A percentile compares a stretch with the other conserved stretches of the same genome.
These are phyloP conservation scores for Valencia hispanica DNA, from an alignment of 2,797 vertebrate genomes.

Conservation along the genomic window DNA sequence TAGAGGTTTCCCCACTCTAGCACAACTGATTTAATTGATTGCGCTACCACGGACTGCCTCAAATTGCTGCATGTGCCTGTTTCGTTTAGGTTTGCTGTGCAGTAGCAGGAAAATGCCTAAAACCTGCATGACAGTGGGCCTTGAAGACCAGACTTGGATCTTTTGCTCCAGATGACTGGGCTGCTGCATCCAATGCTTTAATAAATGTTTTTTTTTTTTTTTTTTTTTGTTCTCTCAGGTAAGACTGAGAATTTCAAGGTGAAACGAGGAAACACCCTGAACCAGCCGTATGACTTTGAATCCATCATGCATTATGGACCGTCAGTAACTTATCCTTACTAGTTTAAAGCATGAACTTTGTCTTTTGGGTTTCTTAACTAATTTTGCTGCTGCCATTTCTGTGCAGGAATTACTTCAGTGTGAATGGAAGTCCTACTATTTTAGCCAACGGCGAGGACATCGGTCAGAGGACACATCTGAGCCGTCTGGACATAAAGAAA, in stretches of 20 bases:
- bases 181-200: too few species aligned
- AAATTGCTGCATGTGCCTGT: too few species aligned
- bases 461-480: not conserved
- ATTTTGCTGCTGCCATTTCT: not conserved
- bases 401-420: not conserved
- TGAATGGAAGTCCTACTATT: not conserved
- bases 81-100: too few species aligned
- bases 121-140: too few species aligned
- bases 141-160: too few species aligned
- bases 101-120: too few species aligned
- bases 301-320: not conserved
- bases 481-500: not conserved
- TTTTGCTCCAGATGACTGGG: too few species aligned
- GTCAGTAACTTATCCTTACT: not conserved
- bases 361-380: not conserved
- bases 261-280: slow-evolving; percentile 29
- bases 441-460: not conserved
- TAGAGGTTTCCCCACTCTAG: too few species aligned
- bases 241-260: slow-evolving; percentile 31
- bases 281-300: slow-evolving; percentile 52
- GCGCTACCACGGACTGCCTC: too few species aligned
- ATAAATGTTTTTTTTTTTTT: not conserved
- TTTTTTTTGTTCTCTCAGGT: slow-evolving; percentile 3
- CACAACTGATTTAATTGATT: too few species aligned
- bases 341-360: too few species aligned